These are phyloP conservation scores for Tinea trinotella DNA, from an alignment of 2,888 invertebrate species.

Conservation along the genomic window DNA sequence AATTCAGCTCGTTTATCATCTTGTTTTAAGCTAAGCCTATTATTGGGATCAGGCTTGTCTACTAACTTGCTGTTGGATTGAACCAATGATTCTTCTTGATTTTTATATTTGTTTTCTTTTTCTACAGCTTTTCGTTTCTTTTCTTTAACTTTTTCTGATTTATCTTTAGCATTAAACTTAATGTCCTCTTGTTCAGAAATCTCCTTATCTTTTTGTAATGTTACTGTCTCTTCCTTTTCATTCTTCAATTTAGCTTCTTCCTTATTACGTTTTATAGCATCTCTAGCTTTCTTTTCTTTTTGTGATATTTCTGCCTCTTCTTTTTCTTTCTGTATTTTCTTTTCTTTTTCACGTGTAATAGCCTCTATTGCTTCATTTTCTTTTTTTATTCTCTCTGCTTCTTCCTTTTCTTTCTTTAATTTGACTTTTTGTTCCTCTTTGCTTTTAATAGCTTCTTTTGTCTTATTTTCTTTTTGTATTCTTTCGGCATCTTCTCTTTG, in stretches of 20 bases:
- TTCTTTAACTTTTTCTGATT: not conserved
- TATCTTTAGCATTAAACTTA: constrained; percentile 8
- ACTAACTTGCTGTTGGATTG: too few species aligned
- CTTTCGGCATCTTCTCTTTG: constrained; percentile 22
- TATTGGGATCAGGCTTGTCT: too few species aligned
- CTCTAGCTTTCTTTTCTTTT: constrained; percentile 20
- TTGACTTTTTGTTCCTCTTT: too few species aligned
- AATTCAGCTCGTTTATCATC: too few species aligned
- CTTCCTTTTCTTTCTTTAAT: constrained; percentile 26
- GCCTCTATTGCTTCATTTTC: constrained; percentile 17
- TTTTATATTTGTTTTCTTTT: too few species aligned
- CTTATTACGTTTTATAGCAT: too few species aligned
- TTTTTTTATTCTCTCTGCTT: constrained; percentile 23
- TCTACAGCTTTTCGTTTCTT: not conserved
- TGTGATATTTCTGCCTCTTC: constrained; percentile 22
- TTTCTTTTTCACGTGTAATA: constrained; percentile 21
- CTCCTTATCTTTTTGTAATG: constrained; percentile 20
- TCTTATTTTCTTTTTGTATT: constrained; percentile 23
- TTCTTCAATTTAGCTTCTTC: constrained; percentile 22
- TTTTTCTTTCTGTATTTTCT: constrained; percentile 22
- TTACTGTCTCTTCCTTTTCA: constrained; percentile 21
- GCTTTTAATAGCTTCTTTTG: constrained; percentile 22
- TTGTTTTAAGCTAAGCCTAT: too few species aligned
- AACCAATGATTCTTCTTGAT: too few species aligned
- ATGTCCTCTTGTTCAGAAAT: constrained; percentile 10